Conservation (phyloP, 2,113 vertebrate genomes). For the Phyllostomus hastatus region DNA sequence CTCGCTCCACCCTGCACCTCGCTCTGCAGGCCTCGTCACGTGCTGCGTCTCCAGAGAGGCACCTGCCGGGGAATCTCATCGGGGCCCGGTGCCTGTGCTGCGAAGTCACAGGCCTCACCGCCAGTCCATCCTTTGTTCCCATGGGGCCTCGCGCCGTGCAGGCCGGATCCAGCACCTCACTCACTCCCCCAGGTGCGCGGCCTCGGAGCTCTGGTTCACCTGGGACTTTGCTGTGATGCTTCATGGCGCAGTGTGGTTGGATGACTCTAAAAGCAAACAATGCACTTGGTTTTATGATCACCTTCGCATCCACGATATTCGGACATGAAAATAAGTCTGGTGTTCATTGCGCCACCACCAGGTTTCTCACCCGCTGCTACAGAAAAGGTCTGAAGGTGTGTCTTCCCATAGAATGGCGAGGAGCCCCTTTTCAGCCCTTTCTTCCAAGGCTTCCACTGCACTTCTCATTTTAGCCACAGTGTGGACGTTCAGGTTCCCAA, state of each 20-base stretch:
- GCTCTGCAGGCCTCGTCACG: neutral
- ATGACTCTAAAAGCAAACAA: neutral
- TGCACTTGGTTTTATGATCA: neutral
- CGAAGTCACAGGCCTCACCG: neutral
- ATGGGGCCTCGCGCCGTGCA: accelerated
- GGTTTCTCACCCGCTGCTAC: neutral
- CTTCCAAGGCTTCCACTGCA: neutral
- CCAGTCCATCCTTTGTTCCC: neutral
- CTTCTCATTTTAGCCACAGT: neutral
- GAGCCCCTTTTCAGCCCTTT: neutral
- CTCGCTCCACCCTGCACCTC: neutral
- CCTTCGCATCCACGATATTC: neutral
- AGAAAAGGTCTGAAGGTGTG: neutral
- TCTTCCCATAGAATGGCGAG: neutral
- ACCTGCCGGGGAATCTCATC: neutral
- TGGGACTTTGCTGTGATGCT: neutral
- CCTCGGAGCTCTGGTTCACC: neutral
- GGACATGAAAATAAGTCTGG: neutral
- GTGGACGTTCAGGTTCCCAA: neutral
- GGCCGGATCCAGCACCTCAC: neutral
- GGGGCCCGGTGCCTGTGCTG: neutral
- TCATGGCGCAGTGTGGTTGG: accelerated
- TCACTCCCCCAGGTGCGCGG: accelerated
- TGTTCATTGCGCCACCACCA: too few species aligned
- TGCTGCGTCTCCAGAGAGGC: neutral